Evolutionary conservation across 2,113 vertebrate genomes (phyloP).

Genomic region (Clarias macrocephalus): DNA sequence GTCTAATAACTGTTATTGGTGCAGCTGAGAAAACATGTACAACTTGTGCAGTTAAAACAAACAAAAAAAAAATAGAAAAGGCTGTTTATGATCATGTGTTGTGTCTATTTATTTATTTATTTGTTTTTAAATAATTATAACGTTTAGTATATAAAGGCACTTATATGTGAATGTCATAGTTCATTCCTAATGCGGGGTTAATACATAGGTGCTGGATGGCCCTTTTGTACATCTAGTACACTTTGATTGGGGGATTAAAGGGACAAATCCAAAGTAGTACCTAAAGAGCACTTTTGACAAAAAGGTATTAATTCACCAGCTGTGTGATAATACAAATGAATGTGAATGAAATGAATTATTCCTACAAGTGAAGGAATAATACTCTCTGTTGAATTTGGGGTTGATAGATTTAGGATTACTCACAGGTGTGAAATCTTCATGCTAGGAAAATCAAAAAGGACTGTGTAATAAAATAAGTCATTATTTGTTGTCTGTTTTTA

Average conservation of each 20-base stretch:
- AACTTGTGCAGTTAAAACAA: conserved; percentile 75
- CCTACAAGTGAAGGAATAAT: background rate
- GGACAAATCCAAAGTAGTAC: background rate
- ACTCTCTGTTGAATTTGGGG: background rate
- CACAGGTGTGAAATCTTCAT: background rate
- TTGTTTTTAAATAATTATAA: background rate
- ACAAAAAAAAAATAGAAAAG: conserved; percentile 60
- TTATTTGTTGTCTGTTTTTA: background rate
- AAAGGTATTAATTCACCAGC: background rate
- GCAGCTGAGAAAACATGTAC: conserved; percentile 69
- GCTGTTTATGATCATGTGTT: conserved; percentile 29
- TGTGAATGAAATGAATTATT: no score
- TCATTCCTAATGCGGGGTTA: no score
- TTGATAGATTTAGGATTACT: background rate
- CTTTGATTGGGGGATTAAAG: background rate
- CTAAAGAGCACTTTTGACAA: background rate
- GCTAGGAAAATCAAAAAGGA: background rate
- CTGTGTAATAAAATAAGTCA: background rate
- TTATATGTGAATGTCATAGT: background rate
- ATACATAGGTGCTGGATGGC: background rate
- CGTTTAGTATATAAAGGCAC: background rate
- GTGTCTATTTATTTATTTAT: conserved; percentile 22
- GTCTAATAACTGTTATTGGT: conserved; percentile 64
- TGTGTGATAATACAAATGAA: background rate
- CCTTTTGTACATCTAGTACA: background rate